Base-by-base conservation (phyloP, 2,113 vertebrate species). In the Archocentrus centrarchus region DNA sequence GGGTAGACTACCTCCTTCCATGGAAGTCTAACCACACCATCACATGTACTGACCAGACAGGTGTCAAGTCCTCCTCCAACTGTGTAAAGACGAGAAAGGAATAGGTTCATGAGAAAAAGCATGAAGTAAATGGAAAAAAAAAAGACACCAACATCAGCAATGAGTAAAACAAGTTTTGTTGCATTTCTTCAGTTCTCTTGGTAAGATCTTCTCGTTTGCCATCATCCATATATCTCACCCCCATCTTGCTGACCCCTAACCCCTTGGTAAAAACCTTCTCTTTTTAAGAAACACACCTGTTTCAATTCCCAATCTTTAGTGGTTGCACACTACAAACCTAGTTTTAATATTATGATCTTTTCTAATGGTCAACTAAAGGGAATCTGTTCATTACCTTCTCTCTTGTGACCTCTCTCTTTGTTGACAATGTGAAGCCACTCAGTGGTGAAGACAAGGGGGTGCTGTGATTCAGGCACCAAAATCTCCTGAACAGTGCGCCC, bases 341-440 rank as follows among this genome's bases (percentile, higher is more conserved):
- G 47, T 6, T 50, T 17, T 50, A 17, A 50, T 50, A 15, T 17
- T 53, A 14, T 53, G 44, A 32, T 32, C 47, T 32, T 73, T 32
- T 53, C 47, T 14, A 53, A 53, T 0, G 6, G 27, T 32, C 17
- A 73, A 44, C 20, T 30, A 37, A 66, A 53, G 9, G 15, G 10
- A 53, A 30, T 27, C 15, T 30, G 18, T 20, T 0, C 6, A 66
- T 87, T 88, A 96, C 96, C 95, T 89, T 96, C 96, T 86, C 96
- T 95, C 20, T 96, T 96, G 77, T 95, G 95, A 11, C 97, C 96
- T 1, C 97, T 95, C 79, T 98, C 97, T 87, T 97, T 97, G 93
- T 98, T 98, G 92, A 98, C 80, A 32, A 97, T 95, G 80, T 98
- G 97, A 58, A 98, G 95, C 97, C 97, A 98, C 95, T 98, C 97